These are phyloP conservation scores for Brachystomella parvula DNA, from an alignment of 1,140 invertebrate genomes.

Conservation along the genomic window DNA sequence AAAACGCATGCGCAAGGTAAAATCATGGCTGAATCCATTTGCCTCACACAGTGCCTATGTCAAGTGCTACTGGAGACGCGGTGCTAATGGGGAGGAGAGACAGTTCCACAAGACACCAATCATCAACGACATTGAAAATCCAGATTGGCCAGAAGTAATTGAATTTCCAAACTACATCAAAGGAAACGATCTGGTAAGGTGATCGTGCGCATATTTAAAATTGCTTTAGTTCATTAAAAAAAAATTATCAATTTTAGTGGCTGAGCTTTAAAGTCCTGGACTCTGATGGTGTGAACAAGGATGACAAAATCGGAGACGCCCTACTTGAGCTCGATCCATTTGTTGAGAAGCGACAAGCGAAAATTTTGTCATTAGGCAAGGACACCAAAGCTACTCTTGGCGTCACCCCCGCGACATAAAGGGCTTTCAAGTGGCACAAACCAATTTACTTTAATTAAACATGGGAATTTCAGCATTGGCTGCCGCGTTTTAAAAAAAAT, in stretches of 20 bases:
- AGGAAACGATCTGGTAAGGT: constrained; percentile 19
- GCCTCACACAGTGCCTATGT: too few species aligned
- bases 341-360: background rate
- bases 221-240: background rate
- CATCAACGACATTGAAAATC: constrained; percentile 29
- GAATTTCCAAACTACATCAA: constrained; percentile 33
- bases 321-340: constrained; percentile 26
- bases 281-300: constrained; percentile 20
- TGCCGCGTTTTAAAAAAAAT: too few species aligned
- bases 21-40: too few species aligned
- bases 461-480: too few species aligned
- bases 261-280: constrained; percentile 29
- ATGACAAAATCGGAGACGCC: constrained; percentile 29
- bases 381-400: constrained; percentile 7
- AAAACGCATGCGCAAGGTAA: too few species aligned
- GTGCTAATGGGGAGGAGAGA: constrained; percentile 21
- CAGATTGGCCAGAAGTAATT: constrained; percentile 22
- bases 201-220: background rate
- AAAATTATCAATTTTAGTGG: constrained; percentile 16
- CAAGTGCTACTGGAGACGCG: constrained; percentile 26
- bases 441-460: too few species aligned
- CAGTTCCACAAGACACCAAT: constrained; percentile 23
- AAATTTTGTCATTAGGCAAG: background rate
- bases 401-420: too few species aligned
- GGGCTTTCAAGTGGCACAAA: too few species aligned